These are phyloP conservation scores for Miltochrista miniata DNA, from an alignment of 2,888 invertebrate genomes.

Conservation along the genomic window DNA sequence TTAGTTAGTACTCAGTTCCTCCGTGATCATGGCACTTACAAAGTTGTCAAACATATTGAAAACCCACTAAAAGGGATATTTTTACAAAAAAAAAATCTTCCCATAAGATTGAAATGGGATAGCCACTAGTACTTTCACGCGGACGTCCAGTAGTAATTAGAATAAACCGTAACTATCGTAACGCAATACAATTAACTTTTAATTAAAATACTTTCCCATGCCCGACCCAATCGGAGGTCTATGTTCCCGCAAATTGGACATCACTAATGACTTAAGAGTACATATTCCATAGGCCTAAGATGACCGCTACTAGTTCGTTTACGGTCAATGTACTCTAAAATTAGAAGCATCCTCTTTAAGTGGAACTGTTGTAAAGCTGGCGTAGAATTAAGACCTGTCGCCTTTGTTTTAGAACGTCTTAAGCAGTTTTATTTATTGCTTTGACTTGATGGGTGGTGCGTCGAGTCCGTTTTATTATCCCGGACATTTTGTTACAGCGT, in stretches of 20 bases:
- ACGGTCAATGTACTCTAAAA: slow-evolving; percentile 50
- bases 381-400: slow-evolving; percentile 36
- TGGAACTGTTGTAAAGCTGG: slow-evolving; percentile 32
- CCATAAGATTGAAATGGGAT: too few relatives aligned
- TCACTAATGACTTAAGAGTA: slow-evolving; percentile 22
- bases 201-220: background rate
- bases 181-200: too few relatives aligned
- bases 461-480: background rate
- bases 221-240: slow-evolving; percentile 9
- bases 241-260: slow-evolving; percentile 19
- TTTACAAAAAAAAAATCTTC: too few relatives aligned
- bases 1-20: too few relatives aligned
- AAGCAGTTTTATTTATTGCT: slow-evolving; percentile 15
- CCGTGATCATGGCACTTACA: too few relatives aligned
- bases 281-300: slow-evolving; percentile 27
- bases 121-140: too few relatives aligned
- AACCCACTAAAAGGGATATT: too few relatives aligned
- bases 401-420: slow-evolving; percentile 39
- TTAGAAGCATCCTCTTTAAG: slow-evolving; percentile 54
- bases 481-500: background rate
- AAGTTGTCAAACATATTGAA: too few relatives aligned
- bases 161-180: too few relatives aligned
- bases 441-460: background rate
- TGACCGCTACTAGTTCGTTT: slow-evolving; percentile 3
- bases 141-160: too few relatives aligned